These are phyloP conservation scores for Brachypterus glaber DNA, from an alignment of 2,888 invertebrate genomes.

Conservation along the genomic window DNA sequence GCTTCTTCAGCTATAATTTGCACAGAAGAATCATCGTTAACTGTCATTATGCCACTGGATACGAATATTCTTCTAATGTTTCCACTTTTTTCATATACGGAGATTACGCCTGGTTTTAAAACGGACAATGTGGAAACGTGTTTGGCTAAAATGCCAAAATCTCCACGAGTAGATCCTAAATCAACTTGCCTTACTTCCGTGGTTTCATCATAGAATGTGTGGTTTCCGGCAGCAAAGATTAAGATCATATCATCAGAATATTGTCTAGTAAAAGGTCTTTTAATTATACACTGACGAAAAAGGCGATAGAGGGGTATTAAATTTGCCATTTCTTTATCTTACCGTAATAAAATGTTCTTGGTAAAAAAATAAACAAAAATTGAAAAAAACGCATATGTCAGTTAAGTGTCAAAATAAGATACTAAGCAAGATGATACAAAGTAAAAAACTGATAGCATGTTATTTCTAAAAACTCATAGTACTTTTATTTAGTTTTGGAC, in stretches of 20 bases:
- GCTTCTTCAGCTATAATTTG: conserved; percentile 97
- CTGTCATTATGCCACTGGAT: conserved; percentile 90
- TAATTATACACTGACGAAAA: conserved; percentile 32
- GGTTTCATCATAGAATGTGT: conserved; percentile 77
- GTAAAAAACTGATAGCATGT: too few relatives aligned
- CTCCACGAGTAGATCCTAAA: conserved; percentile 91
- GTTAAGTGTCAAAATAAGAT: too few relatives aligned
- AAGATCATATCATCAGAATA: conserved; percentile 79
- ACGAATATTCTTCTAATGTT: conserved; percentile 81
- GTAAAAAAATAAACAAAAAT: too few relatives aligned
- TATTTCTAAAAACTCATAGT: too few relatives aligned
- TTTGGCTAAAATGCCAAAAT: conserved; percentile 92
- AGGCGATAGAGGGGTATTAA: conserved; percentile 37
- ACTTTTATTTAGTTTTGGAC: too few relatives aligned
- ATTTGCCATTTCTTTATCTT: conserved; percentile 40
- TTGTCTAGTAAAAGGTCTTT: conserved; percentile 42
- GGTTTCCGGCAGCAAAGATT: conserved; percentile 83
- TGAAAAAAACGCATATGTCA: too few relatives aligned
- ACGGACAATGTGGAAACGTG: conserved; percentile 95
- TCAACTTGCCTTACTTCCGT: conserved; percentile 83
- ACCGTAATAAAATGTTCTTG: too few relatives aligned
- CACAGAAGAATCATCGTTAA: conserved; percentile 92
- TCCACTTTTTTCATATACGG: conserved; percentile 82
- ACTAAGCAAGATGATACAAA: too few relatives aligned
- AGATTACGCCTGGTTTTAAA: conserved; percentile 87